phyloP scores from a whole-genome alignment of 2,797 vertebrate genomes.

The Australoheros facetus region DNA sequence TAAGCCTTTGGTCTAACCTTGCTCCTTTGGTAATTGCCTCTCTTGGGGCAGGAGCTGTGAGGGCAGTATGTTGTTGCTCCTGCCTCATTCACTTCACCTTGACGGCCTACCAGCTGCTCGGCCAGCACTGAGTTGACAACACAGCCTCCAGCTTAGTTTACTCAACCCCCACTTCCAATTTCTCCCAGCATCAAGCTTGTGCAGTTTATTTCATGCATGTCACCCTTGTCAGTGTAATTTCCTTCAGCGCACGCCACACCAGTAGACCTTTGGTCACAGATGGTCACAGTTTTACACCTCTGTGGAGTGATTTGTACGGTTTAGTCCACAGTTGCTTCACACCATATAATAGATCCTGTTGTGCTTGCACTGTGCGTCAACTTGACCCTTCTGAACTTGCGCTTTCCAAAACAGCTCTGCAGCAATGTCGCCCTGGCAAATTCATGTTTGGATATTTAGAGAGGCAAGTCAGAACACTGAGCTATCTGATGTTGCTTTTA shows the following conservation, averaged over 20 bases:
- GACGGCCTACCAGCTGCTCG: conserved; percentile 50
- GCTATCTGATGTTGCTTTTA: conserved; percentile 36
- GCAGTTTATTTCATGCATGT: conserved; percentile 54
- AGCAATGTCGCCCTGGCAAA: conserved; percentile 12
- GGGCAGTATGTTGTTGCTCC: conserved; percentile 51
- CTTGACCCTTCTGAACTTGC: conserved; percentile 1
- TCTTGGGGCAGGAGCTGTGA: conserved; percentile 19
- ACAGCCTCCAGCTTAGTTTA: conserved; percentile 52
- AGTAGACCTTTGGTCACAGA: conserved; percentile 19
- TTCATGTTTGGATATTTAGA: conserved; percentile 22
- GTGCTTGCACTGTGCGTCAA: conserved; percentile 6
- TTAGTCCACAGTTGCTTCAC: background rate
- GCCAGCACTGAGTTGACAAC: conserved; percentile 44
- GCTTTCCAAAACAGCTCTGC: conserved; percentile 1
- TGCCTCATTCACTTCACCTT: conserved; percentile 50
- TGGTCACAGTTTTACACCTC: conserved; percentile 16
- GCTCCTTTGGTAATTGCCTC: conserved; percentile 17
- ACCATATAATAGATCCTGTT: conserved; percentile 6
- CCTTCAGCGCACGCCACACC: conserved; percentile 4
- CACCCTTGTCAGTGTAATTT: conserved; percentile 42
- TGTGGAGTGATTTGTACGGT: conserved; percentile 7
- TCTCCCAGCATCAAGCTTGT: conserved; percentile 54
- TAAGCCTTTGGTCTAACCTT: background rate
- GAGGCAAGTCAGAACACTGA: conserved; percentile 53
- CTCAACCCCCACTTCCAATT: conserved; percentile 40